Evolutionary conservation across 2,888 invertebrate species (phyloP).

Genomic region (Meteorus colon): DNA sequence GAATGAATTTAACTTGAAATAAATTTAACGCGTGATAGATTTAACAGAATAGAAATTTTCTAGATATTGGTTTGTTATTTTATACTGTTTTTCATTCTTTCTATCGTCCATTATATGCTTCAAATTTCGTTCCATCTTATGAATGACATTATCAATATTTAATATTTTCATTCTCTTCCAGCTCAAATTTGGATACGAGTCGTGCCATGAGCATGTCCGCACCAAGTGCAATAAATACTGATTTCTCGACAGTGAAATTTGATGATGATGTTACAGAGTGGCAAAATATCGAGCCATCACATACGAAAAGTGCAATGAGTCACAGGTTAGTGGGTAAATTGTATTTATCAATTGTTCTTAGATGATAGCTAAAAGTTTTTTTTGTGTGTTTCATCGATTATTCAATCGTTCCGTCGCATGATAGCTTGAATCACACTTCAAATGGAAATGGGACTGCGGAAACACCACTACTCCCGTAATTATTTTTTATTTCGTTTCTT

Average conservation of each 20-base stretch:
- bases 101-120: neutral
- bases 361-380: conserved; percentile 38
- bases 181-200: conserved; percentile 81
- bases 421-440: conserved; percentile 56
- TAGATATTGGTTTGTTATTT: neutral
- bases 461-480: conserved; percentile 57
- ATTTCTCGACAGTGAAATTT: conserved; percentile 82
- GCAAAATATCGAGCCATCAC: conserved; percentile 67
- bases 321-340: conserved; percentile 63
- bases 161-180: conserved; percentile 58
- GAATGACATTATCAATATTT: neutral
- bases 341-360: neutral
- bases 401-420: conserved; percentile 53
- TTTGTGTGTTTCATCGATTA: conserved; percentile 34
- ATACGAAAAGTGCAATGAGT: conserved; percentile 68
- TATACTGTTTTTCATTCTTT: neutral
- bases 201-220: conserved; percentile 88
- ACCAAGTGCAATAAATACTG: conserved; percentile 88
- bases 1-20: conserved; percentile 13
- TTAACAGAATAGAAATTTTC: neutral
- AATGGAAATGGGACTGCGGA: conserved; percentile 51
- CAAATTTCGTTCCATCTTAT: neutral
- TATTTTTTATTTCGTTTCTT: conserved; percentile 48
- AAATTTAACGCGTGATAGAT: neutral
- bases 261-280: conserved; percentile 76